Evolutionary conservation across 2,888 invertebrate genomes (phyloP), one percentile per base, ranked within the genome.

Genomic region (Neoscelio sp.): DNA sequence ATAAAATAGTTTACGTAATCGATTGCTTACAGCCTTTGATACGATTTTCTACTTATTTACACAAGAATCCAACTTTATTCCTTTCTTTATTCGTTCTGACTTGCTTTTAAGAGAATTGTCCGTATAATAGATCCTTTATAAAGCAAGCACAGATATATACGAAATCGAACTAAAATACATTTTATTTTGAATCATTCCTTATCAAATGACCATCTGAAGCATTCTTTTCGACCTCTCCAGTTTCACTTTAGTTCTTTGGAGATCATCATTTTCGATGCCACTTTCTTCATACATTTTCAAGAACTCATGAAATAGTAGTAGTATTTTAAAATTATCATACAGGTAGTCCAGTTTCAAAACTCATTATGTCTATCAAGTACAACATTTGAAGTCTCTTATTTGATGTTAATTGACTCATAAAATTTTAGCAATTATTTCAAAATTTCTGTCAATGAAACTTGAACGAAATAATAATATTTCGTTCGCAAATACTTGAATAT

Each of bases 101-200:
- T 56, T 13, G 68, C 42, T 65, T 54, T 65, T 52, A 65, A 65
- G 52, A 65, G 52, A 65, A 65, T 65, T 40, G 42, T 52, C 52
- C 42, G 65, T 52, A 65, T 65, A 65, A 65, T 65, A 58, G 56
- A 67, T 67, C 26, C 17, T 56, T 67, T 54, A 44, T 54, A 67
- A 54, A 54, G 26, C n/a, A 54, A 46, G 40, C 15, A 15, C 44
- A 44, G 8, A 35, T 67, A 56, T 18, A 54, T 17, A 26, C 33
- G 23, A 3, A 54, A 54, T 30, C 33, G 52, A 20, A 67, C 12
- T 26, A 10, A 46, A 56, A 54, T 33, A 38, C 46, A 54, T 35
- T 67, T 54, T 20, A 67, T 67, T 35, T 44, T 38, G 35, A 56
- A 44, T 30, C 23, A n/a, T 56, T 46, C 15, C 38, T 54, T 67